Base-by-base conservation (phyloP, 2,113 vertebrate species). In the Gopherus evgoodei region DNA sequence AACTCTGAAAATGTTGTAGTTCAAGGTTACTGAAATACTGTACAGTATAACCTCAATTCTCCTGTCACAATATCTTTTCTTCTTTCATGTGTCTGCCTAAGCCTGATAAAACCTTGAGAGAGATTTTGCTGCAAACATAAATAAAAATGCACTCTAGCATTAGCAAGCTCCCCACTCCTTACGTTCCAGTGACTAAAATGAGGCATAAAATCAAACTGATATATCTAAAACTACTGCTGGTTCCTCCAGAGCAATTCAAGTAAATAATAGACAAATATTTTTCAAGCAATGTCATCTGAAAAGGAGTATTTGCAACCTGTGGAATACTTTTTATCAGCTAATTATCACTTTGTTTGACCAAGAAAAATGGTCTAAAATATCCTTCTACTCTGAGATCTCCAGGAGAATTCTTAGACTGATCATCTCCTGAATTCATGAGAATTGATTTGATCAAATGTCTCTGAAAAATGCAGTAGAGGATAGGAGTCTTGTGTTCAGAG, bases 11-110 rank as follows among this genome's bases (percentile, higher is more conserved):
- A 80, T 84, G 91, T 90, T 91, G 90, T 89, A 90, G 92, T 90
- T 94, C 94, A 97, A 97, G 96, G 96, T 96, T 96, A 91, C 11
- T 22, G 11, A 85, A 97, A 59, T 75, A 86, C 16, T 93, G 24
- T 6, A 62, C 65, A 53, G 47, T n/a, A 44, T 54, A 95, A 79
- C 47, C 84, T 56, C 86, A 69, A 59, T 75, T 94, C 50, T 22
- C 42, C 11, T 84, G 75, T 24, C 10, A 38, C 42, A 85, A 54
- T 89, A 42, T 56, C 80, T 95, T 85, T 93, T 81, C 69, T 95
- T 92, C 94, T 91, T 87, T 92, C 83, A 91, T 25, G 62, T 80
- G 47, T 88, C 79, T 96, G 53, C 56, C 78, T 29, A 96, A 95
- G 83, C 59, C 49, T 83, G 92, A 85, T 44, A 95, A 97, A 93